A percentile compares a stretch with the other conserved stretches of the same genome.
Evolutionary conservation across 2,797 vertebrate species (phyloP).

Genomic region (Sternotherus odoratus): DNA sequence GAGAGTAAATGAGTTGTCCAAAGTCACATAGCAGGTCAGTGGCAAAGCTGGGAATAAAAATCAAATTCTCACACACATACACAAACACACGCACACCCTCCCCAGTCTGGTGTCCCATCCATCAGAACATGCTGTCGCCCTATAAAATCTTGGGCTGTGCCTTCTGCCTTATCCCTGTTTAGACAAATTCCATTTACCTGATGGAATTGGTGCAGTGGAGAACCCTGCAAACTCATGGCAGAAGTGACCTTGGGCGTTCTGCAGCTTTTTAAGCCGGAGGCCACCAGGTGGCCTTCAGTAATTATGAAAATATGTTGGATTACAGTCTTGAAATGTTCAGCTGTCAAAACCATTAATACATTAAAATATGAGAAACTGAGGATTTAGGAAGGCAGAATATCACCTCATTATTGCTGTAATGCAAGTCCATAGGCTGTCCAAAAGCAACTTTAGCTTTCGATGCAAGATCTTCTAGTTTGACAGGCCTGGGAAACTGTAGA

Average conservation of each 20-base stretch:
- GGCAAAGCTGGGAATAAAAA: not conserved
- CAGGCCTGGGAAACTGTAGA: conserved; percentile 93
- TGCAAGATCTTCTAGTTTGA: conserved; percentile 93
- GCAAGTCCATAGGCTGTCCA: conserved; percentile 96
- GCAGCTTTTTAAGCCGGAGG: not conserved
- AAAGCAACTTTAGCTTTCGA: conserved; percentile 95
- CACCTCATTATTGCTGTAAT: conserved; percentile 99
- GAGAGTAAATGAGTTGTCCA: not conserved
- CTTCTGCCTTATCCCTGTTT: not conserved
- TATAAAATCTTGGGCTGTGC: not conserved
- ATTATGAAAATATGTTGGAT: not conserved
- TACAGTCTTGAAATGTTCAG: conserved; percentile 10
- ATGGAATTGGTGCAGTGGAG: not conserved
- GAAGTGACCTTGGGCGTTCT: not conserved
- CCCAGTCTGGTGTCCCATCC: not conserved
- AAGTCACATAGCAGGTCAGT: not conserved
- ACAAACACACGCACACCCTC: not conserved
- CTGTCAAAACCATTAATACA: not conserved
- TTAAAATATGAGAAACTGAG: not conserved
- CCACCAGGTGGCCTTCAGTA: not conserved
- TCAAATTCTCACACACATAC: not conserved
- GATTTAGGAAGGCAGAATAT: conserved; percentile 1
- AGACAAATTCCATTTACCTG: not conserved
- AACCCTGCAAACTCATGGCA: not conserved
- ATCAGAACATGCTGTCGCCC: not conserved